A percentile compares a stretch with the other conserved stretches of the same genome.
phyloP scores from a whole-genome alignment of 35 echinoderm and acorn worm species.

The Patiria miniata region DNA sequence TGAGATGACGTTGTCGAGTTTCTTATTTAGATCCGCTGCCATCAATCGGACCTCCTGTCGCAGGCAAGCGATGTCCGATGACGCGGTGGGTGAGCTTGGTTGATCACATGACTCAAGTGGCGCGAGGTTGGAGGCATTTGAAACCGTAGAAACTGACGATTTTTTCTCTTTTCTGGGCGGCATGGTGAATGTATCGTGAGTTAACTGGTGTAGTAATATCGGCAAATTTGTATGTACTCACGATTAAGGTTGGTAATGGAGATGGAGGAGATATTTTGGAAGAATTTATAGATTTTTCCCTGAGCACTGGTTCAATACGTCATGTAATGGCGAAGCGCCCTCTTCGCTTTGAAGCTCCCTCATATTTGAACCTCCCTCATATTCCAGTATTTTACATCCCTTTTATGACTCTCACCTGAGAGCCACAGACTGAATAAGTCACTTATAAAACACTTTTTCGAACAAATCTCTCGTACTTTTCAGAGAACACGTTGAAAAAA shows the following conservation, averaged over 20 bases:
- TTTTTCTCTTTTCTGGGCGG: background rate
- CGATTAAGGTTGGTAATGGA: background rate
- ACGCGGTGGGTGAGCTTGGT: background rate
- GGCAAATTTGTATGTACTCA: background rate
- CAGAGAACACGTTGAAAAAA: too few relatives aligned
- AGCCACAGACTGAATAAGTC: too few relatives aligned
- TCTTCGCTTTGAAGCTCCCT: too few relatives aligned
- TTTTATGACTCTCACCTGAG: too few relatives aligned
- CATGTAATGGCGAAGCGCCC: background rate
- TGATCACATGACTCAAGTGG: background rate
- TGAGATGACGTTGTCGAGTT: too few relatives aligned
- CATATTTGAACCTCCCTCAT: too few relatives aligned
- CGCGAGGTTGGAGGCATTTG: background rate
- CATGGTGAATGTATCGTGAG: background rate
- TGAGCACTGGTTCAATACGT: background rate
- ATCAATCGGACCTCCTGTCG: too few relatives aligned
- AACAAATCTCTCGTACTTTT: too few relatives aligned
- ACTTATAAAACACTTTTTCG: too few relatives aligned
- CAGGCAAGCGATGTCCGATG: background rate
- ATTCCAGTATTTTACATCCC: too few relatives aligned
- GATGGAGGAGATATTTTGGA: background rate
- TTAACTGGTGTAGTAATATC: background rate
- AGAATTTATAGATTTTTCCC: constrained; percentile 2
- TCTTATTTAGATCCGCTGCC: too few relatives aligned
- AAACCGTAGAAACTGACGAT: background rate